Base-by-base conservation (phyloP, 2,797 vertebrate genomes). In the Adelosebastes latens region DNA sequence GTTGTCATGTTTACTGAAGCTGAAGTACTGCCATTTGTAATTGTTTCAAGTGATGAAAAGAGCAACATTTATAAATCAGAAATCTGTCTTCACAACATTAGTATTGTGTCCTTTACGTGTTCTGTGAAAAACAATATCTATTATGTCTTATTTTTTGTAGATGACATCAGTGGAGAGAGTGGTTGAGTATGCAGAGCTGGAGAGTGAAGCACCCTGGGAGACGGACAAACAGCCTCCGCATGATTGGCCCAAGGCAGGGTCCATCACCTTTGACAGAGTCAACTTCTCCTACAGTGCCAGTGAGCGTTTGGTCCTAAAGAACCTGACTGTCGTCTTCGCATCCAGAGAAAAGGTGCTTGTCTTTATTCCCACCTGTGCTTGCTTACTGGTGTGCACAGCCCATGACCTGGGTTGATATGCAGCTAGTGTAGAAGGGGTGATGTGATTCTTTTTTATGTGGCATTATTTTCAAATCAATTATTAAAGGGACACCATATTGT, bases 151-250 rank as follows among this genome's bases (percentile, higher is more conserved):
- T 75, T 16, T 71, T 71, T 14, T 65, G 14, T 55, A 95, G 95
- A 95, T 99, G 98, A 98, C 97, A 32, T 99, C 98, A 1, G 98
- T 98, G 72, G 98, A 99, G 92, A 94, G 98, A 87, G 97, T 99
- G 80, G 93, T 97, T 46, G 98, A 99, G 64, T 99, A 99, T 77
- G 97, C 97, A 9, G 94, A 98, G 73, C 96, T 99, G 78, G 97
- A 99, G 87, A 97, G 96, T 61, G 98, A 99, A 93, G 97, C 97
- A 3, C 92, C 97, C 2, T 99, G 97, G 98, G 97, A 97, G 81
- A 97, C 94, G 4, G 87, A 87, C 75, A 97, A 94, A 75, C 95
- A 84, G 6, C 98, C 97, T 6, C 96, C 97, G 0, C 91, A 84
- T 0, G 94, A 96, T 11, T 99, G 99, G 98, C 98, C 99, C 25